Evolutionary conservation across 35 echinoderm and acorn worm genomes (phyloP), one percentile per base, ranked within the genome.

Genomic region (Heliocidaris erythrogramma): DNA sequence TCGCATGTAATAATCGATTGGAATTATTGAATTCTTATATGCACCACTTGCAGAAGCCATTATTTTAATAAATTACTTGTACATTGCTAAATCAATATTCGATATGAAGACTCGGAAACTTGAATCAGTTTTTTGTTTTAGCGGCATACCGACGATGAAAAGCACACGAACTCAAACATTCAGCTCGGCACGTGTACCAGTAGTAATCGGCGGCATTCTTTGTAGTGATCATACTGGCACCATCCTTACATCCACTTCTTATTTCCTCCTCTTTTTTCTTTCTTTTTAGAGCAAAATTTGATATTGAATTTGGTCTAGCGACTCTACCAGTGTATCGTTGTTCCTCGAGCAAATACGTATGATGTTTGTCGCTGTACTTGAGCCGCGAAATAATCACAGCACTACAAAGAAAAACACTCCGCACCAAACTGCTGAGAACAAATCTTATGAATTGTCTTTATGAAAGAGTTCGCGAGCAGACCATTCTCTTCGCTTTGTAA

Each of bases 321-420:
- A 7, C 17, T 78, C 27, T 78, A n/a, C 27, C 65, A 17, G 65
- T 27, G 65, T 78, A 78, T 78, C 65, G 65, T 24, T 53, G 61
- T 78, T 78, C 65, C 21, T n/a, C 18, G 65, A 78, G 65, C 65
- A 78, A 78, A 78, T 78, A 78, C 24, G 21, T n/a, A 78, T n/a
- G 65, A 21, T 78, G 65, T 78, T 78, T 78, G 65, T 78, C 65
- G 65, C 21, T 21, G 65, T 24, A 78, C 65, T 78, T 78, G 65
- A 78, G 65, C 65, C 65, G 21, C 21, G 65, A n/a, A 78, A 78
- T 78, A 78, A 78, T 78, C 65, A 78, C 65, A 27, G 65, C 65
- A 78, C 65, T 78, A 78, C 65, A 78, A 78, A 78, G 65, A 78
- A 78, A 78, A 78, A 78, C 65, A 78, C 65, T 78, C 65, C 21